Evolutionary conservation across 2,113 vertebrate species (phyloP).

Genomic region (Collichthys lucidus): DNA sequence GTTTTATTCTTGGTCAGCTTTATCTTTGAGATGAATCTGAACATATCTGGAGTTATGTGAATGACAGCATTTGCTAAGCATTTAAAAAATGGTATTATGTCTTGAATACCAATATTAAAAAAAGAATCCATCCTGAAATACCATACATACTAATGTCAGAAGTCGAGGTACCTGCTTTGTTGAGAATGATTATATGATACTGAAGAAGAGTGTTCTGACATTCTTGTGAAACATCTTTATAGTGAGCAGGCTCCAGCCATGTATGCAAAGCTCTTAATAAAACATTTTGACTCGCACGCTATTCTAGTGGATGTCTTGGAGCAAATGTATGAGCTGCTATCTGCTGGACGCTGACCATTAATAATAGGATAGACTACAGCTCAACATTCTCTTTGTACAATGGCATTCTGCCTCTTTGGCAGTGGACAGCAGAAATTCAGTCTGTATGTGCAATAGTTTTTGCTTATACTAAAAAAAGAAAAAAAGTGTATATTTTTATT

Average conservation of each 20-base stretch:
- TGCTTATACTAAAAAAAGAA: conserved; percentile 18
- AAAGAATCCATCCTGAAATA: conserved; percentile 25
- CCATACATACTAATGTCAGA: conserved; percentile 31
- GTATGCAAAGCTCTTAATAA: conserved; percentile 43
- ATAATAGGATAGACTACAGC: conserved; percentile 34
- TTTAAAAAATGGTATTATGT: conserved; percentile 29
- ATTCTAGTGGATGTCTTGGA: conserved; percentile 6
- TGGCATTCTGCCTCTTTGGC: conserved; percentile 52
- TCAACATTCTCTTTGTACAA: conserved; percentile 40
- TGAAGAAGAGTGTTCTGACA: neutral
- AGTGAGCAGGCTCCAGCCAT: conserved; percentile 10
- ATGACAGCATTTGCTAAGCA: neutral
- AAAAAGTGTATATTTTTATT: neutral
- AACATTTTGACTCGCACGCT: conserved; percentile 24
- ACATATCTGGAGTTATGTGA: neutral
- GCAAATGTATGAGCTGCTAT: conserved; percentile 28
- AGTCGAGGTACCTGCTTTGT: conserved; percentile 2
- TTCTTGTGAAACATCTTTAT: conserved; percentile 33
- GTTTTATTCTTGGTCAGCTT: neutral
- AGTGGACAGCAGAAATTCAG: neutral
- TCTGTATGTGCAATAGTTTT: neutral
- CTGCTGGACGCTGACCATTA: conserved; percentile 55
- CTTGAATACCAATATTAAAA: conserved; percentile 24
- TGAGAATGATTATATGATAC: conserved; percentile 23
- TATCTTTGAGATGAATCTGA: conserved; percentile 15